Conservation (phyloP, 2,888 invertebrate species). For the Ichneumoninae sp. region DNA sequence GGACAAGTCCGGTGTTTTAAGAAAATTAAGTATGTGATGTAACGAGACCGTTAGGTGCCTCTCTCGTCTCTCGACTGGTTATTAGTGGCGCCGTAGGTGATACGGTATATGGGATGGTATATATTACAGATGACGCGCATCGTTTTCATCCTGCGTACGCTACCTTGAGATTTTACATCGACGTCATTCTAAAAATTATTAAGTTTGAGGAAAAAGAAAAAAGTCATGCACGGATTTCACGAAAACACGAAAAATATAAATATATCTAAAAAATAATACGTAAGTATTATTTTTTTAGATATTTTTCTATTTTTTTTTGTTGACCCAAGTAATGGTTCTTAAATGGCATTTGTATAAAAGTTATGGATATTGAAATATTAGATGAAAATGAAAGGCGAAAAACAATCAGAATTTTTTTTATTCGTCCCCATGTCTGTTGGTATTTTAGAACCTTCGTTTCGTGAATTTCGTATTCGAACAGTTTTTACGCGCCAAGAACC, state of each 20-base stretch:
- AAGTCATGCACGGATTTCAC: too few relatives aligned
- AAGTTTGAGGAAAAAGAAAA: neutral
- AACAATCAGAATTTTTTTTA: too few relatives aligned
- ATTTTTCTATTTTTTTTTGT: neutral
- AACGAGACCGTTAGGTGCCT: slow-evolving; percentile 70
- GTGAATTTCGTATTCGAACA: neutral
- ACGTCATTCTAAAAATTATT: neutral
- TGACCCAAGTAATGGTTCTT: neutral
- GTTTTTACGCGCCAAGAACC: neutral
- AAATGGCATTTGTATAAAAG: neutral
- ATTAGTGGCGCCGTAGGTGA: slow-evolving; percentile 66
- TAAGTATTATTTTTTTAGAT: neutral
- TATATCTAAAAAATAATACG: too few relatives aligned
- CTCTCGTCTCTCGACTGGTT: slow-evolving; percentile 67
- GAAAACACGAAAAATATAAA: too few relatives aligned
- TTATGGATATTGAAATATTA: too few relatives aligned
- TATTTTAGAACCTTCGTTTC: neutral
- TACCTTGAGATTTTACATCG: slow-evolving; percentile 4
- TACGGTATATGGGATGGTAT: slow-evolving; percentile 50
- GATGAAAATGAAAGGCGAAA: too few relatives aligned
- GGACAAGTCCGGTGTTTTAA: slow-evolving; percentile 68
- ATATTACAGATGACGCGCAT: slow-evolving; percentile 37
- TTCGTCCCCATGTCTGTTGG: neutral
- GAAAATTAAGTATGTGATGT: slow-evolving; percentile 70
- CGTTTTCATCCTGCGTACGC: slow-evolving; percentile 6